A percentile compares a stretch with the other conserved stretches of the same genome.
These are phyloP conservation scores for Megalopta genalis DNA, from an alignment of 1,140 invertebrate species.

Conservation along the genomic window DNA sequence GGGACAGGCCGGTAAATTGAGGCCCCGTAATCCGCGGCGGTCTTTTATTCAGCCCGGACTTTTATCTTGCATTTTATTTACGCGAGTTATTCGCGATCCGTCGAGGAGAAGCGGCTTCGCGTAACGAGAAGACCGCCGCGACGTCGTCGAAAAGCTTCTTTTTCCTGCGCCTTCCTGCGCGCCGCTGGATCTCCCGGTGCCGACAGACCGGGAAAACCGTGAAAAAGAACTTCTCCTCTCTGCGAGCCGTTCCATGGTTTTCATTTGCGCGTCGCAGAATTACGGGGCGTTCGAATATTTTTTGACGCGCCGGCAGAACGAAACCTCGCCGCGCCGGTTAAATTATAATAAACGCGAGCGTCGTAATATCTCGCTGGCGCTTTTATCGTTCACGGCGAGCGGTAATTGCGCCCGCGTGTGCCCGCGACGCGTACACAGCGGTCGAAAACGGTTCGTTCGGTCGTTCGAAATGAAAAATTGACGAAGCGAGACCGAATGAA, in stretches of 20 bases:
- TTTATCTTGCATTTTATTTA: constrained; percentile 1
- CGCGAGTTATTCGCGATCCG: background rate
- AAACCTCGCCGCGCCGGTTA: background rate
- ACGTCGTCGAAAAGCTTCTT: background rate
- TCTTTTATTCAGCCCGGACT: background rate
- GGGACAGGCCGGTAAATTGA: background rate
- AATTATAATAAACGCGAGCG: background rate
- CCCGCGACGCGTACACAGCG: background rate
- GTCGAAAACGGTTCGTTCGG: too few species aligned
- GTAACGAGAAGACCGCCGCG: too few species aligned
- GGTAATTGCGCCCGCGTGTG: too few species aligned
- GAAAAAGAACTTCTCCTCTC: background rate
- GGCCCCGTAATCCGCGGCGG: background rate
- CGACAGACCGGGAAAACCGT: background rate
- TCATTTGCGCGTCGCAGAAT: background rate
- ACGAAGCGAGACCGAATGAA: too few species aligned
- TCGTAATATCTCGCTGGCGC: background rate
- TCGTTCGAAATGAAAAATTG: too few species aligned
- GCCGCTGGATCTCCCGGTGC: background rate
- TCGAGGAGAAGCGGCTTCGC: background rate
- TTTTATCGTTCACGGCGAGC: background rate
- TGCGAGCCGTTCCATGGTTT: background rate
- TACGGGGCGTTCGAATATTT: background rate
- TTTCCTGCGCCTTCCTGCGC: background rate
- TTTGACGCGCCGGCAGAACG: background rate